A percentile compares a stretch with the other conserved stretches of the same genome.
Conservation (phyloP, 2,888 invertebrate genomes). For the Flexamia atlantica region DNA sequence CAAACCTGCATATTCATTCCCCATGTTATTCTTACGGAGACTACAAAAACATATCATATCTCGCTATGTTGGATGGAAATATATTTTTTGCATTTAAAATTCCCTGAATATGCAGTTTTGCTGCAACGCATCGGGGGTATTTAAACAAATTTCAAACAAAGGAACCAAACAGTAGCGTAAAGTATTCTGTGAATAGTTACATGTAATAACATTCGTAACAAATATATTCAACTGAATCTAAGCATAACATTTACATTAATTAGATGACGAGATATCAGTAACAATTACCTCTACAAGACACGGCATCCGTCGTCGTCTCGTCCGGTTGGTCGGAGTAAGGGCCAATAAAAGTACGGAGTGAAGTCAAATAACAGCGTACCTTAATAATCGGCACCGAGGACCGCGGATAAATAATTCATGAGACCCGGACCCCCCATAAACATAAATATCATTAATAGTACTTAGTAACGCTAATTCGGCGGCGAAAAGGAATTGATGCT, state of each 20-base stretch:
- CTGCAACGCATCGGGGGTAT: too few relatives aligned
- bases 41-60: too few relatives aligned
- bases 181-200: too few relatives aligned
- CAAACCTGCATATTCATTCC: too few relatives aligned
- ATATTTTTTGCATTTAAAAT: too few relatives aligned
- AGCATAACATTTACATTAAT: conserved; percentile 38
- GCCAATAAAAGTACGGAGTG: conserved; percentile 23
- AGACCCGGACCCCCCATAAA: conserved; percentile 37
- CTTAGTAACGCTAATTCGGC: conserved; percentile 45
- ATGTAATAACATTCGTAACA: neutral
- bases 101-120: too few relatives aligned
- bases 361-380: conserved; percentile 38
- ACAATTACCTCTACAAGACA: conserved; percentile 35
- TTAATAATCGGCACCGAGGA: conserved; percentile 29
- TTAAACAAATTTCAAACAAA: too few relatives aligned
- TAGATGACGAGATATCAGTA: conserved; percentile 18
- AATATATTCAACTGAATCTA: neutral
- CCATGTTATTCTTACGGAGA: too few relatives aligned
- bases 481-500: conserved; percentile 20
- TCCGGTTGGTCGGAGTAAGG: conserved; percentile 14
- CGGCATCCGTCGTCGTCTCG: conserved; percentile 10
- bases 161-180: too few relatives aligned
- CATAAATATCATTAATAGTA: conserved; percentile 45
- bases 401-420: conserved; percentile 46
- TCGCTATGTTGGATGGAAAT: too few relatives aligned